These are phyloP conservation scores for Phylloscopus whistleri DNA, from an alignment of 2,113 vertebrate species.

Conservation along the genomic window DNA sequence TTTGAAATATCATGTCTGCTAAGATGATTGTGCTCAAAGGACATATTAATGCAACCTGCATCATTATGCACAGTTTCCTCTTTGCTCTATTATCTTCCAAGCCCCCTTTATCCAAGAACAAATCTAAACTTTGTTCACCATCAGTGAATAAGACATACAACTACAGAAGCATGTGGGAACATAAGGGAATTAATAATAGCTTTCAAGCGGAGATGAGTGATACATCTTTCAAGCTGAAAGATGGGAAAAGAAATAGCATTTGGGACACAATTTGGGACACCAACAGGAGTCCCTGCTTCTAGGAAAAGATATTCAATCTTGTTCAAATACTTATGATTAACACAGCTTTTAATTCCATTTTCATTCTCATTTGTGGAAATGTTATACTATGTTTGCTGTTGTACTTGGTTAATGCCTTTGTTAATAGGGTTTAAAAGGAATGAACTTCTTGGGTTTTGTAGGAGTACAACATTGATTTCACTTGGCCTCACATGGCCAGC, in stretches of 20 bases:
- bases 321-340: neutral
- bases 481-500: neutral
- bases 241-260: neutral
- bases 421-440: neutral
- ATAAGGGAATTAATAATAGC: neutral
- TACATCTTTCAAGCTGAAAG: neutral
- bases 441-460: neutral
- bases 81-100: neutral
- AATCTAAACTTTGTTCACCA: neutral
- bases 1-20: neutral
- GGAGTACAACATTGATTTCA: neutral
- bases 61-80: neutral
- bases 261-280: neutral
- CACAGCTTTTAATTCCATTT: neutral
- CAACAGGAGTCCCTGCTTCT: neutral
- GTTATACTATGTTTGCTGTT: neutral
- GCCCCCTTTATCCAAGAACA: neutral
- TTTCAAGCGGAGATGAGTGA: neutral
- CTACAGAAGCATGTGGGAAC: neutral
- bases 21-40: neutral
- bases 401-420: neutral
- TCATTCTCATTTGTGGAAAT: neutral
- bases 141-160: neutral
- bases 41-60: neutral
- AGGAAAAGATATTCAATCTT: neutral